Evolutionary conservation across 2,888 invertebrate genomes (phyloP).

Genomic region (Drosophila fulvimacula): DNA sequence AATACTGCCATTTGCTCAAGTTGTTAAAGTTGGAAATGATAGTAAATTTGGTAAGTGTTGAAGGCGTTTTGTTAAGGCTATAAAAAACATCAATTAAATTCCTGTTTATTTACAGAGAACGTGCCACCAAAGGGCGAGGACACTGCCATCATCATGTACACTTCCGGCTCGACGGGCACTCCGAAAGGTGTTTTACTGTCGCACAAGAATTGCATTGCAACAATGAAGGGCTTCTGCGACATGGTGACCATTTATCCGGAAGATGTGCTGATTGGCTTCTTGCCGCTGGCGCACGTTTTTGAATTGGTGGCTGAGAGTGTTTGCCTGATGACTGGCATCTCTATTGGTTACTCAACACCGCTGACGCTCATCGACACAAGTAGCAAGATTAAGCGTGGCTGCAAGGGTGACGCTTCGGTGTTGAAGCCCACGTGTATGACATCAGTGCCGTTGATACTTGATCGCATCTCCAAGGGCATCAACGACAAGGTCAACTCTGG

Average conservation of each 20-base stretch:
- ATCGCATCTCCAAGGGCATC: conserved; percentile 98
- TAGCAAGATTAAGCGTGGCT: conserved; percentile 97
- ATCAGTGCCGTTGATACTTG: conserved; percentile 98
- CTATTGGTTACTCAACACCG: conserved; percentile 98
- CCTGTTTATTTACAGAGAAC: conserved; percentile 84
- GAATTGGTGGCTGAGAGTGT: conserved; percentile 96
- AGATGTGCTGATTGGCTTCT: conserved; percentile 95
- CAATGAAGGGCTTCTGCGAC: conserved; percentile 92
- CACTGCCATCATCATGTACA: conserved; percentile 99
- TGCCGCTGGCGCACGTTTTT: conserved; percentile 98
- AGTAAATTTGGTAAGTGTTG: conserved; percentile 85
- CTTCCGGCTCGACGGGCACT: conserved; percentile 97
- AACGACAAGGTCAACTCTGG: conserved; percentile 96
- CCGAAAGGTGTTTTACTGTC: conserved; percentile 95
- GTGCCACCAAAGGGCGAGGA: conserved; percentile 90
- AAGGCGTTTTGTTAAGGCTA: not conserved
- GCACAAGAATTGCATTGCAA: conserved; percentile 92
- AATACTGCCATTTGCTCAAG: conserved; percentile 90
- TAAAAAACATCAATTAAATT: not conserved
- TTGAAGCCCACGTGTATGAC: conserved; percentile 97
- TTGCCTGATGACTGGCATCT: conserved; percentile 93
- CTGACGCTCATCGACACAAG: conserved; percentile 96
- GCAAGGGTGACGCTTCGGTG: conserved; percentile 96
- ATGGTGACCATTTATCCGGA: conserved; percentile 89
- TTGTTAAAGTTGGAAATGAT: conserved; percentile 87